These are phyloP conservation scores for Calephelis perditalis DNA, from an alignment of 2,888 invertebrate species.

Conservation along the genomic window DNA sequence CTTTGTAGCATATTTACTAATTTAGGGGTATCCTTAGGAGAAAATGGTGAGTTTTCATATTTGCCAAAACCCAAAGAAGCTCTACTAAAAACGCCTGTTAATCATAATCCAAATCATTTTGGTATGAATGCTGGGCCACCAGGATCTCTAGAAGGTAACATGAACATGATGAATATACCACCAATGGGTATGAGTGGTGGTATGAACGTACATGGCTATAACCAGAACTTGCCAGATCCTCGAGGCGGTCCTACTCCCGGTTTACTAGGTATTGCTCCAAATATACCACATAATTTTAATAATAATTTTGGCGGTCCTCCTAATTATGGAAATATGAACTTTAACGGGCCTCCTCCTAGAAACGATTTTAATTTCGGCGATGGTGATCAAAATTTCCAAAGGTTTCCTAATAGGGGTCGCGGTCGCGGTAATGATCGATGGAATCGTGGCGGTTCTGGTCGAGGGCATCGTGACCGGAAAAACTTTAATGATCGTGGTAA, in stretches of 20 bases:
- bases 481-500: slow-evolving; percentile 69
- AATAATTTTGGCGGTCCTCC: slow-evolving; percentile 57
- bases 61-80: slow-evolving; percentile 69
- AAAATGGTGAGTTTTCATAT: slow-evolving; percentile 76
- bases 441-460: slow-evolving; percentile 63
- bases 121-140: slow-evolving; percentile 46
- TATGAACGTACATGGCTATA: slow-evolving; percentile 62
- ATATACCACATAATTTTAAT: slow-evolving; percentile 71
- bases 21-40: slow-evolving; percentile 78
- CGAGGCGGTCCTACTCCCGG: slow-evolving; percentile 74
- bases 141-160: slow-evolving; percentile 53
- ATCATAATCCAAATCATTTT: slow-evolving; percentile 57
- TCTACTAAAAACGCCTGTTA: slow-evolving; percentile 62
- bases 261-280: slow-evolving; percentile 77
- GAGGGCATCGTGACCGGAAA: slow-evolving; percentile 71
- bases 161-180: slow-evolving; percentile 64
- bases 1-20: slow-evolving; percentile 80
- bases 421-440: slow-evolving; percentile 68
- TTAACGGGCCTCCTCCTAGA: slow-evolving; percentile 54
- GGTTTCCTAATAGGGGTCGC: slow-evolving; percentile 64
- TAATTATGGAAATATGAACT: slow-evolving; percentile 65
- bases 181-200: slow-evolving; percentile 58
- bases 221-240: slow-evolving; percentile 65
- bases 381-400: slow-evolving; percentile 59
- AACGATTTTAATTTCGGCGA: slow-evolving; percentile 68